Evolutionary conservation across 2,888 invertebrate genomes (phyloP).

Genomic region (Himalopsyche kuldschensis): DNA sequence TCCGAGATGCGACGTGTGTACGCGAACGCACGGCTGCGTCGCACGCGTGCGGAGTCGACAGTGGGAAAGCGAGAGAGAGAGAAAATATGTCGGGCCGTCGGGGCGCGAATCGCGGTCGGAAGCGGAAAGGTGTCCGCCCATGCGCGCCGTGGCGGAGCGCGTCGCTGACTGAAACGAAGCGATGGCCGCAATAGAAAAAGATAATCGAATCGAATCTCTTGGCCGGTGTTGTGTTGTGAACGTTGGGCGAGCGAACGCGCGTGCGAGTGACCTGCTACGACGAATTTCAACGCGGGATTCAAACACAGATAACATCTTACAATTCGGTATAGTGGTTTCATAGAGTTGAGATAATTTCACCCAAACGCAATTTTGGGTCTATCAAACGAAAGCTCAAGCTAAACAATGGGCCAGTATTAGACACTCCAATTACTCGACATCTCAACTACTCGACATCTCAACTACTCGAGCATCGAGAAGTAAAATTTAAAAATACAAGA

Average conservation of each 20-base stretch:
- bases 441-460: too few species aligned
- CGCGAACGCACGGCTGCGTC: neutral
- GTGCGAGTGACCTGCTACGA: neutral
- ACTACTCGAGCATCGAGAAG: too few species aligned
- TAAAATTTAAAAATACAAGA: too few species aligned
- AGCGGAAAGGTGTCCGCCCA: conserved; percentile 19
- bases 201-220: neutral
- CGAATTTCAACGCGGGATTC: neutral
- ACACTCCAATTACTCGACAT: too few species aligned
- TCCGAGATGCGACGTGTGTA: neutral
- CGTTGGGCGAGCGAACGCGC: neutral
- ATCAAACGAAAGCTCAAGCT: too few species aligned
- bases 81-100: neutral
- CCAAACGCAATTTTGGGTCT: too few species aligned
- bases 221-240: neutral
- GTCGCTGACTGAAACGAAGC: neutral
- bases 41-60: neutral
- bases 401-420: too few species aligned
- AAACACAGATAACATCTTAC: neutral
- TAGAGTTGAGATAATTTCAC: neutral
- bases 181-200: neutral
- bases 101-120: conserved; percentile 8
- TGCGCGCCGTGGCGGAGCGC: neutral
- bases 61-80: neutral
- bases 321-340: neutral